Conservation (phyloP, 2,113 vertebrate species). For the Epinephelus moara region DNA sequence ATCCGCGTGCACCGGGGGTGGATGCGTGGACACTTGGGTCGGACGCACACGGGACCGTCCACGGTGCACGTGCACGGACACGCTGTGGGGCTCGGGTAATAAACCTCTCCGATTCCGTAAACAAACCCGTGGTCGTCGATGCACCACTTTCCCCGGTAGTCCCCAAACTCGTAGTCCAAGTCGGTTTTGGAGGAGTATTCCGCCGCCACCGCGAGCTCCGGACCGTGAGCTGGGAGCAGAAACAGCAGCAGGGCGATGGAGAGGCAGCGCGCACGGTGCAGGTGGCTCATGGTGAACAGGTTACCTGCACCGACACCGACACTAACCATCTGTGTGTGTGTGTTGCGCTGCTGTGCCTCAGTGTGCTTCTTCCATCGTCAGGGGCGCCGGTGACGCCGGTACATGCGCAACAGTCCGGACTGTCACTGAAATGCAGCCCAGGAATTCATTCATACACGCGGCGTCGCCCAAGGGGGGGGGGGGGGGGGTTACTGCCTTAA, state of each 20-base stretch:
- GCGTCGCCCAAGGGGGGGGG: no score
- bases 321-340: not conserved
- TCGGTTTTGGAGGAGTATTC: conserved; percentile 80
- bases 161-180: conserved; percentile 83
- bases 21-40: conserved; percentile 83
- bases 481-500: no score
- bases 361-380: conserved; percentile 17
- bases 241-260: conserved; percentile 34
- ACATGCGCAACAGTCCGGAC: conserved; percentile 15
- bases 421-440: not conserved
- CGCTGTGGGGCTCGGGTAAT: conserved; percentile 78
- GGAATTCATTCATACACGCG: no score
- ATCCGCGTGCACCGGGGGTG: conserved; percentile 85
- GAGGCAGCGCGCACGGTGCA: conserved; percentile 36
- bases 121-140: conserved; percentile 86
- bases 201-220: conserved; percentile 35
- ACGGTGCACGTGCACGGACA: conserved; percentile 87
- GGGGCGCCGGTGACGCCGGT: conserved; percentile 28
- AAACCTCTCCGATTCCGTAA: conserved; percentile 83
- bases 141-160: conserved; percentile 87
- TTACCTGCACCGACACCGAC: not conserved
- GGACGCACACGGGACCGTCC: conserved; percentile 84
- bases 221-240: conserved; percentile 12
- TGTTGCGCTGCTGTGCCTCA: not conserved
- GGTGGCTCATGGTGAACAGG: conserved; percentile 48